Evolutionary conservation across 64 coral and sea anemone species (phyloP).

Genomic region (Platygyra sinensis): DNA sequence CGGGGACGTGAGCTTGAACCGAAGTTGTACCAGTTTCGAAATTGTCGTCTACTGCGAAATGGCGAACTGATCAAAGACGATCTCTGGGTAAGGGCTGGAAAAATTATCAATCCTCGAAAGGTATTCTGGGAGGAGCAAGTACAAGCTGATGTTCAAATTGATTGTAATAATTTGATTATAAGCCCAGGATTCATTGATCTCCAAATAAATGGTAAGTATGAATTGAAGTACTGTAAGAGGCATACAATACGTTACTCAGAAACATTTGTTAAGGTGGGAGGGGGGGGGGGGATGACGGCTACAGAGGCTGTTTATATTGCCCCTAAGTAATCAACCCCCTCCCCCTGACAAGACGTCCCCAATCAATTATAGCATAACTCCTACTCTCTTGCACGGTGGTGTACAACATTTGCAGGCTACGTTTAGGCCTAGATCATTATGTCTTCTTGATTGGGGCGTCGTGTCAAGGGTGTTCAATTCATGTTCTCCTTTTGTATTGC

Average conservation of each 20-base stretch:
- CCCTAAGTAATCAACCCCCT: too few species aligned
- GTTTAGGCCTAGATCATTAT: too few species aligned
- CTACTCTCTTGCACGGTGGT: too few species aligned
- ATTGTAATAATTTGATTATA: slow-evolving; percentile 88
- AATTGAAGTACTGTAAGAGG: background rate
- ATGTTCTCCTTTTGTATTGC: background rate
- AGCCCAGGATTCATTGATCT: slow-evolving; percentile 95
- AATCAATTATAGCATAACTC: too few species aligned
- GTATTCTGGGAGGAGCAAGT: slow-evolving; percentile 85
- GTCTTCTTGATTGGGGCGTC: too few species aligned
- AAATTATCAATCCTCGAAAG: slow-evolving; percentile 73
- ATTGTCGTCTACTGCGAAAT: slow-evolving; percentile 80
- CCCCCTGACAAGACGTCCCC: too few species aligned
- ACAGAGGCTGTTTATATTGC: too few species aligned
- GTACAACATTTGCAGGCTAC: too few species aligned
- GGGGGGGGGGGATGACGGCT: too few species aligned
- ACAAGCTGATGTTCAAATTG: slow-evolving; percentile 71
- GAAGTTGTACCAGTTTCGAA: slow-evolving; percentile 81
- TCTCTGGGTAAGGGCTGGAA: slow-evolving; percentile 86
- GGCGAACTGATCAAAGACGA: slow-evolving; percentile 76
- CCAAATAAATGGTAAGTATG: slow-evolving; percentile 92
- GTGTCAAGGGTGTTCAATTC: background rate
- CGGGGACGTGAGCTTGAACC: background rate
- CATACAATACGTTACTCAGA: background rate
- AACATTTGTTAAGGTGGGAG: too few species aligned